These are phyloP conservation scores for Dicerorhinus sumatrensis DNA, from an alignment of 2,113 vertebrate genomes.

Conservation along the genomic window DNA sequence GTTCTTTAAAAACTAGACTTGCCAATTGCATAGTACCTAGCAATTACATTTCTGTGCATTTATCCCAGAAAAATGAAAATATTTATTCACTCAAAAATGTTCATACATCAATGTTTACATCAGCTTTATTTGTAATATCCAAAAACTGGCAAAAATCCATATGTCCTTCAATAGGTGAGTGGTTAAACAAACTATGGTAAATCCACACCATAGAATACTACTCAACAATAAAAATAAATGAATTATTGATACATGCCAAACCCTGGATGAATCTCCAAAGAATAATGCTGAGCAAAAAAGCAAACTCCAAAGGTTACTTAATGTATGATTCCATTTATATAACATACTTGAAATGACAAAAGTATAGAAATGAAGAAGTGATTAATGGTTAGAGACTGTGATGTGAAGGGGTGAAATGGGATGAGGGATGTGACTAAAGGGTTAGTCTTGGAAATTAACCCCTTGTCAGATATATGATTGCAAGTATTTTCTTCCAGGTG, in stretches of 20 bases:
- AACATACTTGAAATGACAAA: not conserved
- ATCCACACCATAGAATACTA: not conserved
- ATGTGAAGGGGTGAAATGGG: not conserved
- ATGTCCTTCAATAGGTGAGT: not conserved
- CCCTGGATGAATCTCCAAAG: not conserved
- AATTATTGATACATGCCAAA: not conserved
- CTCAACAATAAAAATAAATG: not conserved
- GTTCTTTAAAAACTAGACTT: not conserved
- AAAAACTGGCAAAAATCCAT: not conserved
- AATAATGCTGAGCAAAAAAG: not conserved
- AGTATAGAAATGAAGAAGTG: not conserved
- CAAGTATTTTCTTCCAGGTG: no score
- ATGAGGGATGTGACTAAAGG: not conserved
- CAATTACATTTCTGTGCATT: not conserved
- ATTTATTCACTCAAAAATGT: not conserved
- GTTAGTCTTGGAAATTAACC: not conserved
- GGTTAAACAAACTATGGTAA: not conserved
- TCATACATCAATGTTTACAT: not conserved
- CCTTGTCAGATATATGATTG: no score
- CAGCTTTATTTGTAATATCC: not conserved
- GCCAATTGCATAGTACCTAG: not conserved
- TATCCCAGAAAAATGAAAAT: not conserved
- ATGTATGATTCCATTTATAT: not conserved
- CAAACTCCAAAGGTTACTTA: not conserved
- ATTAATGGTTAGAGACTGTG: not conserved